Evolutionary conservation across 2,113 vertebrate genomes (phyloP), one percentile per base, ranked within the genome.

Genomic region (Pagrus major): DNA sequence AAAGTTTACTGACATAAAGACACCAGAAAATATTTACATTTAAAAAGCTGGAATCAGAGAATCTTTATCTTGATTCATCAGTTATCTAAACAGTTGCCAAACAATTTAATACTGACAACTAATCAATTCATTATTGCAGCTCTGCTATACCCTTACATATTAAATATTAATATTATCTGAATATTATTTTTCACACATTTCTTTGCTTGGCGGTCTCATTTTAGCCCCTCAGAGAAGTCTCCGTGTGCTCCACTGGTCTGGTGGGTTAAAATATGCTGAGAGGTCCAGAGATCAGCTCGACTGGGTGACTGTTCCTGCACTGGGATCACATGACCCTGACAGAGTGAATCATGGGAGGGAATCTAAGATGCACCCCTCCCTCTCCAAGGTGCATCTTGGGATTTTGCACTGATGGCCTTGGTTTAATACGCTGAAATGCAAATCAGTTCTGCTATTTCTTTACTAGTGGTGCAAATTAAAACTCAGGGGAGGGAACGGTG

Each of bases 281-380:
- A 59, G 44, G n/a, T 49, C 46, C 35, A 42, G 49, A 63, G 55
- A 69, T 82, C 55, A 64, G 51, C 46, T 58, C 55, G 33, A 25
- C 0, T 12, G 33, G 41, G 42, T 71, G 46, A 64, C 49, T 52
- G 71, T 69, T 80, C n/a, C 58, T 55, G 66, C 25, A 9, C 35
- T 5, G 56, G 15, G 56, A 66, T 86, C 66, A 83, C 85, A 71
- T 83, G 88, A 73, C 67, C 71, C 66, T 73, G 78, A 80, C 73
- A 31, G 76, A 89, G 60, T 51, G 67, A 89, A 71, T 86, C 66
- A 83, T 80, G 78, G 84, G 76, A 87, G 39, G 56, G 42, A 83
- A 69, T 60, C 23, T 70, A 71, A 61, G 31, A 66, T 29, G 67
- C 35, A n/a, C n/a, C n/a, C n/a, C 60, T n/a, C 9, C 37, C 27